phyloP scores from a whole-genome alignment of 2,888 invertebrate genomes.

The Temnothorax unifasciatus region DNA sequence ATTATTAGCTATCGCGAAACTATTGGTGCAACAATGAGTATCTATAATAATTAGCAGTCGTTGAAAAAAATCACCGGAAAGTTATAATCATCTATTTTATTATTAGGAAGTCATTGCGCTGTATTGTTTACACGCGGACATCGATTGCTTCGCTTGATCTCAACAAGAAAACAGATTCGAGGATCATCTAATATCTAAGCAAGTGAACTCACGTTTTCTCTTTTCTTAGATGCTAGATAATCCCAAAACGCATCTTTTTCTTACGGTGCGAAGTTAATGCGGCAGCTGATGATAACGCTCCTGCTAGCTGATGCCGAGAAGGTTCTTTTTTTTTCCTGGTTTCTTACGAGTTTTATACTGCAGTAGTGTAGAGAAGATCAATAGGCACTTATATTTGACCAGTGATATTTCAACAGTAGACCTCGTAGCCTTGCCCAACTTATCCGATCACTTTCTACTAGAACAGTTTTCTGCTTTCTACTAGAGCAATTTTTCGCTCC shows the following conservation, averaged over 20 bases:
- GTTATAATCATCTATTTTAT: not conserved
- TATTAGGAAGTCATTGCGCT: constrained; percentile 18
- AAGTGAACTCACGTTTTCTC: not conserved
- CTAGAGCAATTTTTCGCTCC: constrained; percentile 45
- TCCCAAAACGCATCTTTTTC: constrained; percentile 4
- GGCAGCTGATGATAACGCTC: constrained; percentile 8
- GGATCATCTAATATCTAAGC: constrained; percentile 36
- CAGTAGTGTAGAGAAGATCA: constrained; percentile 52
- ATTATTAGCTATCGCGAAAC: not conserved
- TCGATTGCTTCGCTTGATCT: constrained; percentile 11
- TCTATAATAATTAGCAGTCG: not conserved
- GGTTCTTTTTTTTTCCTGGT: constrained; percentile 15
- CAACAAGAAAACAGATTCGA: constrained; percentile 20
- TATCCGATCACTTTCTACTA: constrained; percentile 48
- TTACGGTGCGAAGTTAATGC: constrained; percentile 40
- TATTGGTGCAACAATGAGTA: not conserved
- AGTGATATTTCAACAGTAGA: constrained; percentile 49
- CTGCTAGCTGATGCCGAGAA: constrained; percentile 41
- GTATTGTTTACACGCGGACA: not conserved
- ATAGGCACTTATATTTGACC: constrained; percentile 38
- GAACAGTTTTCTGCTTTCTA: constrained; percentile 46
- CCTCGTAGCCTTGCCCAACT: constrained; percentile 47
- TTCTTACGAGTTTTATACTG: constrained; percentile 45
- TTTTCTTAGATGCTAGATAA: constrained; percentile 41
- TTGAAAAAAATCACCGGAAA: not conserved